These are phyloP conservation scores for Melanchra persicariae DNA, from an alignment of 2,888 invertebrate species.

Conservation along the genomic window DNA sequence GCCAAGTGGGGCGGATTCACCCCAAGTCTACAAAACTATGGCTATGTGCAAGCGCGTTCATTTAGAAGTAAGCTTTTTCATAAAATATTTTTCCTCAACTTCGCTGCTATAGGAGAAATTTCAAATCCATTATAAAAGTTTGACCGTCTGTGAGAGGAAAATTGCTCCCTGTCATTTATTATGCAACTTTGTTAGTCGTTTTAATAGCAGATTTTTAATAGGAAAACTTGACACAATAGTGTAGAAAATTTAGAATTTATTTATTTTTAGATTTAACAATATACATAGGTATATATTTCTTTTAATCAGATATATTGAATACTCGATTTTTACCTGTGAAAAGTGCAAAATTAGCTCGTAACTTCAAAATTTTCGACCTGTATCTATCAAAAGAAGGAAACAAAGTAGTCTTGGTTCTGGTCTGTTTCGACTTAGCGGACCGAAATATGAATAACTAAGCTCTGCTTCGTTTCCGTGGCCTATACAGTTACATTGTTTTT, in stretches of 20 bases:
- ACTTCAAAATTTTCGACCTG: too few relatives aligned
- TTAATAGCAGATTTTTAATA: slow-evolving; percentile 9
- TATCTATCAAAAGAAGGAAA: too few relatives aligned
- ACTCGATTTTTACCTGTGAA: background rate
- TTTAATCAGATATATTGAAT: background rate
- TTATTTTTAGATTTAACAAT: background rate
- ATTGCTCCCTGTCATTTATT: background rate
- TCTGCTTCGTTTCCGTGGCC: too few relatives aligned
- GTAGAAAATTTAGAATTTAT: background rate
- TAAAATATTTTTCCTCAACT: slow-evolving; percentile 12
- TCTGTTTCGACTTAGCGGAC: too few relatives aligned
- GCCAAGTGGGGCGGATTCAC: slow-evolving; percentile 24
- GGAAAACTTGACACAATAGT: background rate
- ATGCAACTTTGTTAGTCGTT: slow-evolving; percentile 18
- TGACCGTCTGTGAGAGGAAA: background rate
- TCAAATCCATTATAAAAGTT: slow-evolving; percentile 20
- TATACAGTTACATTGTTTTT: too few relatives aligned
- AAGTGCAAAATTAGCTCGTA: background rate
- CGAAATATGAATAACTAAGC: too few relatives aligned
- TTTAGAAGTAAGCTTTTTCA: slow-evolving; percentile 49
- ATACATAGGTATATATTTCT: too few relatives aligned
- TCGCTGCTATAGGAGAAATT: slow-evolving; percentile 15
- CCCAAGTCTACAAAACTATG: slow-evolving; percentile 19
- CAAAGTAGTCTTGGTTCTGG: too few relatives aligned
- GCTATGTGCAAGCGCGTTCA: slow-evolving; percentile 35